Conservation (phyloP, 2,888 invertebrate genomes). For the Amorpha juglandis region DNA sequence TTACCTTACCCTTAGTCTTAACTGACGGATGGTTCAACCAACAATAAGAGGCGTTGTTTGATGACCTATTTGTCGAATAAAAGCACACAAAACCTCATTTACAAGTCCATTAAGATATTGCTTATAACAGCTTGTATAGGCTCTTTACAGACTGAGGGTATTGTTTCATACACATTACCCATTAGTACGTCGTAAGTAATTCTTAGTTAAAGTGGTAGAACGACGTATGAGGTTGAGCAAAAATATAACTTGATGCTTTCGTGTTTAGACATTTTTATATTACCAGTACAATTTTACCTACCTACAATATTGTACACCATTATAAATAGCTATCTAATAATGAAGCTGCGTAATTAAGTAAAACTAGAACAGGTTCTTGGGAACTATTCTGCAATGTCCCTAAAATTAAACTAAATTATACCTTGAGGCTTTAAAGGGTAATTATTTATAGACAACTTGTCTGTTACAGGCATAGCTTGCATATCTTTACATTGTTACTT, state of each 20-base stretch:
- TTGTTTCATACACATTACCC: neutral
- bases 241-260: too few relatives aligned
- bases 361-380: too few relatives aligned
- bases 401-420: neutral
- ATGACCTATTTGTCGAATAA: neutral
- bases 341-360: too few relatives aligned
- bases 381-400: neutral
- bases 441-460: slow-evolving; percentile 1
- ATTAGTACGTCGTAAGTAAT: too few relatives aligned
- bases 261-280: too few relatives aligned
- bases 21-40: neutral
- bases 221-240: too few relatives aligned
- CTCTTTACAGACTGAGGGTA: neutral
- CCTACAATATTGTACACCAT: too few relatives aligned
- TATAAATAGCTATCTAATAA: too few relatives aligned
- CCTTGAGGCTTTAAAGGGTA: neutral
- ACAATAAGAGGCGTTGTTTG: neutral
- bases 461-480: neutral
- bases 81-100: neutral
- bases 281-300: too few relatives aligned
- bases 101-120: neutral
- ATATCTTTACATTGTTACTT: neutral
- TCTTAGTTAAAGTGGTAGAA: too few relatives aligned
- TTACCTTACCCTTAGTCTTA: too few relatives aligned
- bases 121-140: neutral